A percentile compares a stretch with the other conserved stretches of the same genome.
phyloP scores from a whole-genome alignment of 2,888 invertebrate genomes.

The Idaea biselata region DNA sequence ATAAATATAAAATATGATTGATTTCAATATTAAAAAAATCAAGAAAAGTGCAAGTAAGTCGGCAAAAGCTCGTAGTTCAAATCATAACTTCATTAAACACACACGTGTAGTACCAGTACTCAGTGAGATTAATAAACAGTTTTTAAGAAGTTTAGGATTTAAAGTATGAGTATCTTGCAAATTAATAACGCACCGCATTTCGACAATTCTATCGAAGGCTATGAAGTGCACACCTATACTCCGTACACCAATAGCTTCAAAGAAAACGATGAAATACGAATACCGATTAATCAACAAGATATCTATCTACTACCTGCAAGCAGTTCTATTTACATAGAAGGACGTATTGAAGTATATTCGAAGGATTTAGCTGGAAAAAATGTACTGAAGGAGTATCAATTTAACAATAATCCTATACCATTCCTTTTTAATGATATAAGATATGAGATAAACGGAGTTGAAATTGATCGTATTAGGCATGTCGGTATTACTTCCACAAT shows the following conservation, averaged over 20 bases:
- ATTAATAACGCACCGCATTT: constrained; percentile 1
- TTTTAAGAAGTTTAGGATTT: constrained; percentile 20
- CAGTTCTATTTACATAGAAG: constrained; percentile 12
- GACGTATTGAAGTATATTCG: neutral
- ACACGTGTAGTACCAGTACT: too few relatives aligned
- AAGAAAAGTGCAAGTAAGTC: too few relatives aligned
- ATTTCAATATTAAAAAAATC: too few relatives aligned
- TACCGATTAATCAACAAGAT: constrained; percentile 26
- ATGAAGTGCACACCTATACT: constrained; percentile 8
- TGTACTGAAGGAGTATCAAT: neutral
- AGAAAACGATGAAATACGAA: constrained; percentile 27
- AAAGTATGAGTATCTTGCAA: constrained; percentile 11
- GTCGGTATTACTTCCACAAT: neutral
- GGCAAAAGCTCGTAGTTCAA: too few relatives aligned
- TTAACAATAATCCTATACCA: constrained; percentile 8
- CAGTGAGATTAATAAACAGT: constrained; percentile 14
- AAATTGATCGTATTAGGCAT: constrained; percentile 15
- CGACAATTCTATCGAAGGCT: constrained; percentile 8
- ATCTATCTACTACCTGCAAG: constrained; percentile 25
- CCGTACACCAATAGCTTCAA: constrained; percentile 17
- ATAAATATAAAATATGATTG: too few relatives aligned
- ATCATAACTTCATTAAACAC: too few relatives aligned
- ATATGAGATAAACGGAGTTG: constrained; percentile 8
- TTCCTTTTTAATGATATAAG: constrained; percentile 16
- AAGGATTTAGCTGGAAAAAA: neutral